Evolutionary conservation across 2,797 vertebrate species (phyloP).

Genomic region (Cyprinodon diabolis): DNA sequence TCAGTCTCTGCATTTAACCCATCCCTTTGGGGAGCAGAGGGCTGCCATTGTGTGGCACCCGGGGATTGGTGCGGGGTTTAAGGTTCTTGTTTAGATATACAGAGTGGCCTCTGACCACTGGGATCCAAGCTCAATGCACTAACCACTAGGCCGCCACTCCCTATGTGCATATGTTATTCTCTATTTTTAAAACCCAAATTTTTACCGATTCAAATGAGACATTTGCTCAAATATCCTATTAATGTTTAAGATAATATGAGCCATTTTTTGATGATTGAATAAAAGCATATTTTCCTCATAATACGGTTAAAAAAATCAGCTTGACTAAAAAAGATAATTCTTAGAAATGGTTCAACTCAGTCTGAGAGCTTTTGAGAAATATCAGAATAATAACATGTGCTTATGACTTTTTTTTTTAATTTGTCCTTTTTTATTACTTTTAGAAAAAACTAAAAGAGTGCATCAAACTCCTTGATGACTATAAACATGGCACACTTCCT

Average conservation of each 20-base stretch:
- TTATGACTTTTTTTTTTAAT: not conserved
- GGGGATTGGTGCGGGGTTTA: too few species aligned
- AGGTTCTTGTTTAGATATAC: too few species aligned
- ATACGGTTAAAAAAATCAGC: not conserved
- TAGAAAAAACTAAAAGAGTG: conserved; percentile 88
- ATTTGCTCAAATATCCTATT: not conserved
- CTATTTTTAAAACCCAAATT: not conserved
- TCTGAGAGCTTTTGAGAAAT: not conserved
- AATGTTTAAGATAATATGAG: not conserved
- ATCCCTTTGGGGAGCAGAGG: too few species aligned
- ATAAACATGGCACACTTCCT: conserved; percentile 85
- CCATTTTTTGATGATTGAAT: not conserved
- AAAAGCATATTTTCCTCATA: not conserved
- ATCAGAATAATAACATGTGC: not conserved
- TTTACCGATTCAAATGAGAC: not conserved
- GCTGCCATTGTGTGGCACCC: too few species aligned
- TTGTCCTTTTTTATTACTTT: not conserved
- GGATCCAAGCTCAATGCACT: too few species aligned
- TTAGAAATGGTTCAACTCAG: not conserved
- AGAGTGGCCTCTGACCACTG: too few species aligned
- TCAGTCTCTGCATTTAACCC: too few species aligned
- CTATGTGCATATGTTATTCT: not conserved
- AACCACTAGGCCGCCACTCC: too few species aligned
- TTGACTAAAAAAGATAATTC: not conserved
- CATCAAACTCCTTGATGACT: conserved; percentile 91